These are phyloP conservation scores for Pangasius djambal DNA, from an alignment of 2,797 vertebrate genomes.

Conservation along the genomic window DNA sequence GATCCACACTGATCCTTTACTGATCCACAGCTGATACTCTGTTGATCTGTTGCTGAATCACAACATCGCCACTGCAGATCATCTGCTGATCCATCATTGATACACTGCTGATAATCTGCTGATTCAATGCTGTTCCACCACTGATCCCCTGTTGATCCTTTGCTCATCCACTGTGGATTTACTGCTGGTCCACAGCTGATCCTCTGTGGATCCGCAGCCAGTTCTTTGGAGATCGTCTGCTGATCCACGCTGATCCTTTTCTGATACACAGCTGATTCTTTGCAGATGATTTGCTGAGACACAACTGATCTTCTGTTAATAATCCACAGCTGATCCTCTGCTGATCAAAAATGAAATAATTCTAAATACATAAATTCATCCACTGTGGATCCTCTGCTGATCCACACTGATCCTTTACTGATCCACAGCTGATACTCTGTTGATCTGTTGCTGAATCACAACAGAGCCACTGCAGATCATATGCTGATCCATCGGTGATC, in stretches of 20 bases:
- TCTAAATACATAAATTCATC: too few relatives aligned
- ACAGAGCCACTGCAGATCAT: background rate
- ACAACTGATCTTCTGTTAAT: background rate
- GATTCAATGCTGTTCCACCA: background rate
- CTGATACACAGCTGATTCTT: background rate
- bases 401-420: background rate
- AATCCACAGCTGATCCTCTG: background rate
- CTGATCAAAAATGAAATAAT: background rate
- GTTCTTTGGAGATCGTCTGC: background rate
- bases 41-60: background rate
- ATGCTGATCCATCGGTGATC: background rate
- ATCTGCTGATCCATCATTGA: background rate
- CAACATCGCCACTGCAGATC: background rate
- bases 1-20: background rate
- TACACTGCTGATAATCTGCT: background rate
- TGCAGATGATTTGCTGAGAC: background rate
- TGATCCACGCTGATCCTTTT: background rate
- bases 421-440: background rate
- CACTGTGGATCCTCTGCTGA: too few relatives aligned
- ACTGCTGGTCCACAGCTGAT: background rate
- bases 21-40: background rate
- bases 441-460: background rate
- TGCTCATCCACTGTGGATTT: background rate
- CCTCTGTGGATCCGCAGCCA: too few relatives aligned
- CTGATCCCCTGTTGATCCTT: background rate